Percentiles rank a stretch among this genome's conserved stretches.
These are phyloP conservation scores for Macropus fuliginosus DNA, from an alignment of 2,797 vertebrate genomes.

Conservation along the genomic window DNA sequence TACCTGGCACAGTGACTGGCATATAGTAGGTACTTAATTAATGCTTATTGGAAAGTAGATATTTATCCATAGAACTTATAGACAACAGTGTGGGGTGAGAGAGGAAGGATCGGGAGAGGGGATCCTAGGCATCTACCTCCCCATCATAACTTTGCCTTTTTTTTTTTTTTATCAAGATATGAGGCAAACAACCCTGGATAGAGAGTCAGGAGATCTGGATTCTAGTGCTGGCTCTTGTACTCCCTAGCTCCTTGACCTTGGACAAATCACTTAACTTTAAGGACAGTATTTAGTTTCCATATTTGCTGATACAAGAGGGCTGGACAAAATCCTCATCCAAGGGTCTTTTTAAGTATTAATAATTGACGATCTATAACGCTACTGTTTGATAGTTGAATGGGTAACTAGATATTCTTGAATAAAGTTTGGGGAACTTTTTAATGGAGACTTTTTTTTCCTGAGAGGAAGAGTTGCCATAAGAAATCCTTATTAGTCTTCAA, in stretches of 20 bases:
- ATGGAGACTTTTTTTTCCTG: background rate
- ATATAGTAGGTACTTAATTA: background rate
- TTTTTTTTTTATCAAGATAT: background rate
- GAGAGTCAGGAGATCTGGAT: background rate
- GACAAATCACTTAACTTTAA: background rate
- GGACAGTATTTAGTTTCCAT: background rate
- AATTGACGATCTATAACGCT: background rate
- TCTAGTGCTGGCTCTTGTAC: background rate
- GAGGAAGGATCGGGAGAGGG: background rate
- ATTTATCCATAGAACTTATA: background rate
- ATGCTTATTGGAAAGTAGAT: background rate
- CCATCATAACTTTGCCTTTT: background rate
- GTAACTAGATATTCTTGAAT: background rate
- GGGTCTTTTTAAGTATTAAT: background rate
- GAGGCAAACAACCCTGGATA: background rate
- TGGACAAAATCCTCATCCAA: background rate
- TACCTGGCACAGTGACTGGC: background rate
- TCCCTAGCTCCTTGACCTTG: background rate
- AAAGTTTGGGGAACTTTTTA: background rate
- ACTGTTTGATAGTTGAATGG: background rate
- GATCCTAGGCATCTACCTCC: background rate
- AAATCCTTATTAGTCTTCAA: background rate
- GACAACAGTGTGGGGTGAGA: background rate
- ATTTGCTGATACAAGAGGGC: background rate
- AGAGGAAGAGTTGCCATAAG: background rate